Conservation (phyloP, 2,797 vertebrate species). For the Parauchenoglanis ngamensis region DNA sequence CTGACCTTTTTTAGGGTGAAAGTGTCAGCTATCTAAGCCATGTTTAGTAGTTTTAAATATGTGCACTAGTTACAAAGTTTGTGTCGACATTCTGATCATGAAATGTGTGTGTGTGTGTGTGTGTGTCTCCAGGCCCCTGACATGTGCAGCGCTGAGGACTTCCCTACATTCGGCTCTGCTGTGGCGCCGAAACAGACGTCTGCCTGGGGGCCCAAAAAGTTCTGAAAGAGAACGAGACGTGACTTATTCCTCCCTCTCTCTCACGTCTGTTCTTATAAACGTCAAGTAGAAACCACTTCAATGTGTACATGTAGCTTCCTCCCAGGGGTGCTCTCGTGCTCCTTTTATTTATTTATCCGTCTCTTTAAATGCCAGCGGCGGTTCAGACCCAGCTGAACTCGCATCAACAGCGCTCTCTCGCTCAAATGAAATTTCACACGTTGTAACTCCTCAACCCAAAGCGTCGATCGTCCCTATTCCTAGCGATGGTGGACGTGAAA, state of each 20-base stretch:
- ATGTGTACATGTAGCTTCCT: conserved; percentile 30
- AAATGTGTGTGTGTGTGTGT: conserved; percentile 1
- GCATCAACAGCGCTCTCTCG: not conserved
- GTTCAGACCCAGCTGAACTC: not conserved
- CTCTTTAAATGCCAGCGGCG: conserved; percentile 24
- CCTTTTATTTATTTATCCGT: not conserved
- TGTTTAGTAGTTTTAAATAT: not conserved
- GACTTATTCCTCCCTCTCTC: not conserved
- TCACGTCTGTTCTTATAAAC: not conserved
- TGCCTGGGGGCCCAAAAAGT: conserved; percentile 80
- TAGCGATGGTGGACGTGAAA: not conserved
- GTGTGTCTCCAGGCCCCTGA: conserved; percentile 72
- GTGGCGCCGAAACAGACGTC: conserved; percentile 77
- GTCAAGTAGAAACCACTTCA: not conserved
- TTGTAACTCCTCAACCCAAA: not conserved
- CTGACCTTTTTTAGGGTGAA: not conserved
- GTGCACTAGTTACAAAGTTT: no score
- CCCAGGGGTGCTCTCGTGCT: not conserved
- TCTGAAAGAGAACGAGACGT: conserved; percentile 54
- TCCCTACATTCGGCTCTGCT: conserved; percentile 77
- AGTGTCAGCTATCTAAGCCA: not conserved
- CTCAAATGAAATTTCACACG: not conserved
- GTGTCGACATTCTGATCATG: not conserved
- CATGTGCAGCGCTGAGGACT: conserved; percentile 81
- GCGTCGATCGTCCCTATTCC: not conserved